These are phyloP conservation scores for Atrichornis clamosus DNA, from an alignment of 2,113 vertebrate genomes.

Conservation along the genomic window DNA sequence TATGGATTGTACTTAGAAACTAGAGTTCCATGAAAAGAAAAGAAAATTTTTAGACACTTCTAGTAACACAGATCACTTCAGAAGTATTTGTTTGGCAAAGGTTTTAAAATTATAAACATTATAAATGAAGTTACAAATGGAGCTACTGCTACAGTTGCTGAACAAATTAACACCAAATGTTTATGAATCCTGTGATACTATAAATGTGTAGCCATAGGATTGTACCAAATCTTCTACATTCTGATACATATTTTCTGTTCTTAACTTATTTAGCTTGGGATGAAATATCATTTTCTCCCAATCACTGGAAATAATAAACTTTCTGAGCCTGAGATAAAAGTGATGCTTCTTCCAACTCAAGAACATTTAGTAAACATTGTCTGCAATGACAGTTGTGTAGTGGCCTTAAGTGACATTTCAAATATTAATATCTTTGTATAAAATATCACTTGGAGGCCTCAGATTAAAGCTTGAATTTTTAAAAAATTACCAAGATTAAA, in stretches of 20 bases:
- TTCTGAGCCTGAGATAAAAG: not conserved
- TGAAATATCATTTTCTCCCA: not conserved
- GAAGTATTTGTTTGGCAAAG: not conserved
- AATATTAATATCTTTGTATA: not conserved
- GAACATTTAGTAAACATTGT: not conserved
- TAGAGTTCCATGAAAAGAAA: not conserved
- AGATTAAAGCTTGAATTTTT: not conserved
- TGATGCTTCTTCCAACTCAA: not conserved
- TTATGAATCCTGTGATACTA: not conserved
- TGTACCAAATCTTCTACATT: not conserved
- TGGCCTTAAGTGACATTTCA: not conserved
- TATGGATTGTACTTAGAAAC: not conserved
- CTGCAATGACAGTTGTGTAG: not conserved
- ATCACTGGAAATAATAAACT: not conserved
- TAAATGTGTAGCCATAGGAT: not conserved
- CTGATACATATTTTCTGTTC: not conserved
- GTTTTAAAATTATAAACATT: not conserved
- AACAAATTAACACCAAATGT: not conserved
- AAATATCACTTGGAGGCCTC: not conserved
- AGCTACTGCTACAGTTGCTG: not conserved
- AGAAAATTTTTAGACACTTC: not conserved
- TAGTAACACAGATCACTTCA: not conserved
- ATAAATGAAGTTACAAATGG: not conserved
- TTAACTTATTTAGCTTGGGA: not conserved
- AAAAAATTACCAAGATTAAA: not conserved